Evolutionary conservation across 2,888 invertebrate species (phyloP).

Genomic region (Marronus borbonicus): DNA sequence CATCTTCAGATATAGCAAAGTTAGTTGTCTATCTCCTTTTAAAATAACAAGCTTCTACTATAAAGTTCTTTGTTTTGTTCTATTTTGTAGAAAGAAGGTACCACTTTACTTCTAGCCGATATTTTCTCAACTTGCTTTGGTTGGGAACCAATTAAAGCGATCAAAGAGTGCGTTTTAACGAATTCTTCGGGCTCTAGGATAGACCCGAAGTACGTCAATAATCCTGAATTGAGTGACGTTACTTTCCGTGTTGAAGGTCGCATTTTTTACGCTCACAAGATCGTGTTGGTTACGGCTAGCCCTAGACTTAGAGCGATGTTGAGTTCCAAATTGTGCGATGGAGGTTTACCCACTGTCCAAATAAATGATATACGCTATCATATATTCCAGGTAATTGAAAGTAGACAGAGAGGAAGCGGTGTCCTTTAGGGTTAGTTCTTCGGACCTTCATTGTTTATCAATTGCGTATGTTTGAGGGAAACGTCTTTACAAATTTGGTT

Average conservation of each 20-base stretch:
- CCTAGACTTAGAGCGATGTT: slow-evolving; percentile 90
- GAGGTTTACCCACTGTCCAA: slow-evolving; percentile 87
- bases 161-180: slow-evolving; percentile 79
- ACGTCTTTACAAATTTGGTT: no score
- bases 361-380: slow-evolving; percentile 94
- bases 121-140: slow-evolving; percentile 93
- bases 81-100: slow-evolving; percentile 84
- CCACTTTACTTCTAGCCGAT: slow-evolving; percentile 88
- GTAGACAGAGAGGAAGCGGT: no score
- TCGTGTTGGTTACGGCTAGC: slow-evolving; percentile 92
- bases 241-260: slow-evolving; percentile 93
- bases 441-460: slow-evolving; percentile 52
- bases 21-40: slow-evolving; percentile 65
- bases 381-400: slow-evolving; percentile 84
- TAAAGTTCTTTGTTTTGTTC: slow-evolving; percentile 35
- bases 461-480: background rate
- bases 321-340: slow-evolving; percentile 81
- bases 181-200: slow-evolving; percentile 81
- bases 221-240: slow-evolving; percentile 92
- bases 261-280: slow-evolving; percentile 94
- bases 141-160: slow-evolving; percentile 86
- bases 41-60: background rate
- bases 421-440: no score
- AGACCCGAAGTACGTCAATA: slow-evolving; percentile 95
- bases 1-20: slow-evolving; percentile 92